Conservation (phyloP, 1,140 invertebrate species). For the Choristoneura fumiferana region DNA sequence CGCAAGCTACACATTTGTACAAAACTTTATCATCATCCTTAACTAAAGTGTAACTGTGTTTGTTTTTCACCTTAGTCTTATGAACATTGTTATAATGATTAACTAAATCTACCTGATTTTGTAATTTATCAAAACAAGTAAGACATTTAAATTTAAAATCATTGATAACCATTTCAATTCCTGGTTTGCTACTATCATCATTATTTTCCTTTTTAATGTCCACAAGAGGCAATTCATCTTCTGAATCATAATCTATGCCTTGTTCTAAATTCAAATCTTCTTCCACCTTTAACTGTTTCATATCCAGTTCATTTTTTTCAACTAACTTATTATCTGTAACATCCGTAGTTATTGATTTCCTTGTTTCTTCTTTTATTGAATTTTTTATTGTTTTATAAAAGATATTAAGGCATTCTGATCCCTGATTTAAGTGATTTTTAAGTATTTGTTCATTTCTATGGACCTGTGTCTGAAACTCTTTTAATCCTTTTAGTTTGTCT, state of each 20-base stretch:
- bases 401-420: neutral
- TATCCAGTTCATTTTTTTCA: neutral
- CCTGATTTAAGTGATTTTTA: slow-evolving; percentile 25
- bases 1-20: slow-evolving; percentile 47
- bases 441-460: slow-evolving; percentile 39
- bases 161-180: neutral
- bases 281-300: neutral
- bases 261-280: neutral
- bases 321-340: neutral
- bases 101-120: slow-evolving; percentile 32
- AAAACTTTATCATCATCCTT: slow-evolving; percentile 20
- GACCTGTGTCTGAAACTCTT: slow-evolving; percentile 33
- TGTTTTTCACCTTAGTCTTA: slow-evolving; percentile 20
- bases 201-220: neutral
- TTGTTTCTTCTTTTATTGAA: slow-evolving; percentile 14
- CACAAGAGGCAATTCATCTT: slow-evolving; percentile 2
- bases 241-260: neutral
- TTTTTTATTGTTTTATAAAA: slow-evolving; percentile 22
- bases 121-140: slow-evolving; percentile 42
- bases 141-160: slow-evolving; percentile 38
- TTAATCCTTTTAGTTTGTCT: slow-evolving; percentile 35
- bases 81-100: slow-evolving; percentile 43
- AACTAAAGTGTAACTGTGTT: slow-evolving; percentile 12
- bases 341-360: neutral
- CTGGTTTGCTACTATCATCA: slow-evolving; percentile 5